Conservation (phyloP, 1,140 invertebrate genomes). For the Drosophila punjabiensis region DNA sequence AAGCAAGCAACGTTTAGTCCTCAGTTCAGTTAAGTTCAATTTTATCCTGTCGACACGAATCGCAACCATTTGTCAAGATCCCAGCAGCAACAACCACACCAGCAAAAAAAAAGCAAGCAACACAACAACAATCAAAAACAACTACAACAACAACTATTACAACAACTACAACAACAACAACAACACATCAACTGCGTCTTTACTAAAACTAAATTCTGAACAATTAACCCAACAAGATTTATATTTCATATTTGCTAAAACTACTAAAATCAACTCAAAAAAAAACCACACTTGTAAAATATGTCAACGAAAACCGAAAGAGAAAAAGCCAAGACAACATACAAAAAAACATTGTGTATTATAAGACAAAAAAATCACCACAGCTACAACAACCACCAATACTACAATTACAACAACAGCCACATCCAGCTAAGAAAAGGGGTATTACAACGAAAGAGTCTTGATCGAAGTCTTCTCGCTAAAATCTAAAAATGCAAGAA, state of each 20-base stretch:
- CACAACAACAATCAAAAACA: slow-evolving; percentile 58
- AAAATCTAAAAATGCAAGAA: slow-evolving; percentile 1
- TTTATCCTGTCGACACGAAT: slow-evolving; percentile 38
- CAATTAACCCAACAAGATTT: slow-evolving; percentile 56
- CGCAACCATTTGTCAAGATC: slow-evolving; percentile 53
- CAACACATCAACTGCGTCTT: slow-evolving; percentile 48
- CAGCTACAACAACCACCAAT: slow-evolving; percentile 23
- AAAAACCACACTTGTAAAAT: slow-evolving; percentile 40
- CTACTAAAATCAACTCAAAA: slow-evolving; percentile 42
- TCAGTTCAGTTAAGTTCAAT: slow-evolving; percentile 44
- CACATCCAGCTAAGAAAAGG: slow-evolving; percentile 55
- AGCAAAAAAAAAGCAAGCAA: slow-evolving; percentile 41
- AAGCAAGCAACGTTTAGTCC: slow-evolving; percentile 14
- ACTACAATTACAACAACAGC: slow-evolving; percentile 48
- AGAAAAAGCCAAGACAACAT: slow-evolving; percentile 22
- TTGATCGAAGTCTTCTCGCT: slow-evolving; percentile 17
- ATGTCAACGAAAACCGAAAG: slow-evolving; percentile 18
- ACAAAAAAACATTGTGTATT: slow-evolving; percentile 63
- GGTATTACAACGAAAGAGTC: slow-evolving; percentile 20
- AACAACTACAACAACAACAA: slow-evolving; percentile 43
- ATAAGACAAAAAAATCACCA: slow-evolving; percentile 65
- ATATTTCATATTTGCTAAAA: slow-evolving; percentile 37
- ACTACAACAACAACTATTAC: slow-evolving; percentile 55
- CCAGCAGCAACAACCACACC: slow-evolving; percentile 59
- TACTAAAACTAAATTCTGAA: slow-evolving; percentile 37